Evolutionary conservation across 2,888 invertebrate genomes (phyloP).

Genomic region (Pyrrhia umbra): DNA sequence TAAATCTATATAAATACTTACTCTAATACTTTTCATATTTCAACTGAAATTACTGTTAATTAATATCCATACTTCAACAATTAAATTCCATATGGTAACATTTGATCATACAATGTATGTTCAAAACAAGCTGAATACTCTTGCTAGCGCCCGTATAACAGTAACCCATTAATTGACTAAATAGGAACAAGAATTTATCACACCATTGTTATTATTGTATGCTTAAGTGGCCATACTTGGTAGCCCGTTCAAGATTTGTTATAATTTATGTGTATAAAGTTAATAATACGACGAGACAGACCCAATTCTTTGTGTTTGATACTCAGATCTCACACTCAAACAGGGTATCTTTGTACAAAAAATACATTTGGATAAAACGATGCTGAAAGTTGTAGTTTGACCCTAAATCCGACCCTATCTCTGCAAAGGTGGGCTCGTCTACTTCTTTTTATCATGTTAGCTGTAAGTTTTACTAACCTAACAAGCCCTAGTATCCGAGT

Average conservation of each 20-base stretch:
- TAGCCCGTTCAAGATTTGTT: slow-evolving; percentile 12
- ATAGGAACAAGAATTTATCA: slow-evolving; percentile 54
- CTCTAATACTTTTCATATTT: slow-evolving; percentile 1
- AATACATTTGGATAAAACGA: too few species aligned
- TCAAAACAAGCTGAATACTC: slow-evolving; percentile 14
- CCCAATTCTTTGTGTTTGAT: neutral
- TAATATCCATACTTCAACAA: neutral
- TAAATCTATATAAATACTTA: neutral
- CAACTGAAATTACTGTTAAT: neutral
- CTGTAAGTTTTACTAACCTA: too few species aligned
- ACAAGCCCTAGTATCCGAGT: too few species aligned
- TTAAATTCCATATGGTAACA: neutral
- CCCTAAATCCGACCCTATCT: too few species aligned
- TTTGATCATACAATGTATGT: slow-evolving; percentile 20
- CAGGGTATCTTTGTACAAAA: too few species aligned
- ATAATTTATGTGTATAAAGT: slow-evolving; percentile 3
- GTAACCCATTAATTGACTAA: slow-evolving; percentile 55
- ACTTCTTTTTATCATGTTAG: too few species aligned
- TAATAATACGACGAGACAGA: neutral
- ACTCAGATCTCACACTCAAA: too few species aligned
- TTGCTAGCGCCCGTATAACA: slow-evolving; percentile 39
- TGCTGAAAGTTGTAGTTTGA: too few species aligned
- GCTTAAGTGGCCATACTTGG: slow-evolving; percentile 46
- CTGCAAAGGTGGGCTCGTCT: too few species aligned
- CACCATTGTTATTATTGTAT: slow-evolving; percentile 24